Evolutionary conservation across 2,797 vertebrate genomes (phyloP), one percentile per base, ranked within the genome.

Genomic region (Poeciliopsis presidionis): DNA sequence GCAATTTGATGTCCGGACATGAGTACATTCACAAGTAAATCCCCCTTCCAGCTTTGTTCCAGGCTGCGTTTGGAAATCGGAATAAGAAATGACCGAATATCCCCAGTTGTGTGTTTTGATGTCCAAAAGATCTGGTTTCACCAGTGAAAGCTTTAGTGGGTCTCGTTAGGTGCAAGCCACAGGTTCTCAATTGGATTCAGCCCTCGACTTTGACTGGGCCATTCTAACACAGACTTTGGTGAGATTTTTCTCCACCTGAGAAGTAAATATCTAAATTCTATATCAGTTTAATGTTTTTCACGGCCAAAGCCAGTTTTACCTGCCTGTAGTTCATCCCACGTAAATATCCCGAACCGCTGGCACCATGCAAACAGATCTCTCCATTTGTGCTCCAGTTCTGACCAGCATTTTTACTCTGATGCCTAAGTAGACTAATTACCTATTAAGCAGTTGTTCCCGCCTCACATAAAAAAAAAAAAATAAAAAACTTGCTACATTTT

Each of bases 1-100:
- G 98, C 59, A 99, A 99, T 88, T 88, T 99, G 84, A 96, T 97
- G 97, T 97, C 97, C 0, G 98, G 98, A 1, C 96, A 99, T 65
- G 97, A 99, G 25, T 96, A 97, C 75, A 96, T 99, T 70, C 95
- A 95, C 89, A 98, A 95, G 98, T 99, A 95, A 90, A 88, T 85
- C 55, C 67, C 79, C 47, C 30, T 53, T 75, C 46, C 65, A 63
- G 46, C 25, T n/a, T 51, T 39, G 7, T 30, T 67, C 7, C 57
- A 55, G 47, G 45, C 61, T 20, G 30, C 16, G 20, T 9, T 25
- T 41, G 20, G 36, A 67, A 67, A 67, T 67, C 36, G 2, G 36
- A 67, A 67, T 9, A 41, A 18, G 8, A 25, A 20, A 25, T 12
- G 63, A 12, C 4, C 9, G 20, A 5, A 67, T 25, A 39, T 39